Evolutionary conservation across 2,888 invertebrate genomes (phyloP), one percentile per base, ranked within the genome.

Genomic region (Napeogenes sylphis): DNA sequence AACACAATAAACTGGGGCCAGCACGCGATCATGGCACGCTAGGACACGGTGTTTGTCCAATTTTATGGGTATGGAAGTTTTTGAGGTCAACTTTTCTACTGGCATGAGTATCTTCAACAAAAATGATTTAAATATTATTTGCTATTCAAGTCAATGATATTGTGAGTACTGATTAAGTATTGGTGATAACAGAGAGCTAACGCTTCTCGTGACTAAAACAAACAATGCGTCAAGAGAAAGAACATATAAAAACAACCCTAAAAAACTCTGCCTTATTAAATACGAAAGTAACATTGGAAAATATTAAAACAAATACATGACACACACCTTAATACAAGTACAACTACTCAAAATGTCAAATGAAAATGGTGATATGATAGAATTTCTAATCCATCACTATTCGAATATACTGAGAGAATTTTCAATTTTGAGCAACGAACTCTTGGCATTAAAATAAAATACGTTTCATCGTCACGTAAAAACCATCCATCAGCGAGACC

Each of bases 401-500:
- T 79, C 81, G 82, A 76, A 84, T 84, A 82, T 66, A 66, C 77
- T 77, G 78, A 74, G 75, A 72, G 89, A 89, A 89, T 90, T 90
- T 90, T 90, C 90, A 90, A 90, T 90, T 90, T 89, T 85, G 84
- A 86, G 83, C 84, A 82, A 54, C 60, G 42, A 59, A 78, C 83
- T 75, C 77, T 58, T 70, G 75, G 77, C 76, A 78, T 75, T 72
- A 73, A 70, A 89, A 87, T 87, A 90, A 89, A 89, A 88, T 83
- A 84, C 82, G 74, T 69, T 61, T 66, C 63, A 63, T 82, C 81
- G 82, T 87, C 90, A 90, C 90, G 90, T 90, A 87, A 79, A 74
- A 75, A 76, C 84, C 81, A 90, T 90, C 90, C 87, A 90, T 90
- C 90, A 89, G 80, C 78, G 63, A 65, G 61, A 65, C 65, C 67